Evolutionary conservation across 2,797 vertebrate species (phyloP).

Genomic region (Acanthornis magna): DNA sequence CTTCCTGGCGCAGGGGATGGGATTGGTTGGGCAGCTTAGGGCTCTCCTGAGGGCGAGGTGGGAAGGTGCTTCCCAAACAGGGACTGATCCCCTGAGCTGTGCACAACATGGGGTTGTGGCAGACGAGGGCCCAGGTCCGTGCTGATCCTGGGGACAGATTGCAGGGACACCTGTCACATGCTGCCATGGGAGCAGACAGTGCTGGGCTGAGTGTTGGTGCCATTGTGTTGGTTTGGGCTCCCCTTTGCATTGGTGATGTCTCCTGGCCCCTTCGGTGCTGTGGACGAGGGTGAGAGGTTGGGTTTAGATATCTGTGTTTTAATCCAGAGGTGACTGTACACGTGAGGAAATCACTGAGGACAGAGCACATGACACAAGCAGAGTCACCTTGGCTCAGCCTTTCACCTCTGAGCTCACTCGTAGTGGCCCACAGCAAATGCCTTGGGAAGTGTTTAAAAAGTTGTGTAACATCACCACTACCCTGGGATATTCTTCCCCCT

Average conservation of each 20-base stretch:
- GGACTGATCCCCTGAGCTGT: not conserved
- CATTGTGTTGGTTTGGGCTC: accelerated
- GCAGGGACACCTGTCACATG: not conserved
- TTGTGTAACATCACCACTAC: not conserved
- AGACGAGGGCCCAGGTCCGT: accelerated
- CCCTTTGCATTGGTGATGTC: not conserved
- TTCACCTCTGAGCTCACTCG: not conserved
- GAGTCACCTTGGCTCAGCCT: not conserved
- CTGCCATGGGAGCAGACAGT: not conserved
- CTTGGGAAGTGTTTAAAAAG: not conserved
- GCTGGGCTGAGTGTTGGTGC: not conserved
- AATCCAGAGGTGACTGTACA: not conserved
- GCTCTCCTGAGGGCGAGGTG: not conserved
- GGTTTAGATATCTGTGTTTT: not conserved
- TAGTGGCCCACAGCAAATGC: not conserved
- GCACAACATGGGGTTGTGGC: not conserved
- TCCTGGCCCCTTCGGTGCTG: not conserved
- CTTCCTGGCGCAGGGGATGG: not conserved
- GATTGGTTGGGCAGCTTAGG: not conserved
- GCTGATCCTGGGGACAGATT: not conserved
- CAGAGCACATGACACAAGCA: not conserved
- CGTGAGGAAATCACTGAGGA: not conserved
- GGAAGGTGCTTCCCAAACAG: not conserved
- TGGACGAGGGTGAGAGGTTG: not conserved
- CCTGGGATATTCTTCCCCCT: not conserved